Evolutionary conservation across 1,140 invertebrate species (phyloP), one percentile per base, ranked within the genome.

Genomic region (Leptopilina clavipes): DNA sequence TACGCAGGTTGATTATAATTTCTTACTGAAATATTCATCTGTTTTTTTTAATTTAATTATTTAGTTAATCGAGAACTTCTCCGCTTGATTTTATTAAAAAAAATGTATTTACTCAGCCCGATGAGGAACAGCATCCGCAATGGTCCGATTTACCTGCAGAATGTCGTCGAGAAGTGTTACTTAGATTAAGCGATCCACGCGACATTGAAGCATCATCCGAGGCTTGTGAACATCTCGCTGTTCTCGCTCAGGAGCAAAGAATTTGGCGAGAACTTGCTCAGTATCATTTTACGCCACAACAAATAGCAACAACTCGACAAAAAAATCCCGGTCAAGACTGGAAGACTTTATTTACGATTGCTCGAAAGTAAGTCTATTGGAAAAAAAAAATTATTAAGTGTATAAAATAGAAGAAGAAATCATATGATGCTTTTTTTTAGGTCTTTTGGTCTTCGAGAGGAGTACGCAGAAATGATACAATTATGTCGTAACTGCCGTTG

Each of bases 401-500:
- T n/a, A n/a, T n/a, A n/a, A n/a, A n/a, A n/a, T n/a, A n/a, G n/a
- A n/a, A n/a, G n/a, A n/a, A n/a, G n/a, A n/a, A n/a, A n/a, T n/a
- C n/a, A n/a, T n/a, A n/a, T n/a, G n/a, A n/a, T 65, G 81, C 86
- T 88, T 40, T 56, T 81, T 87, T 88, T 9, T 84, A 97, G 97
- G 85, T 93, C 94, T 79, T 98, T 96, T 89, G 97, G 97, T 18
- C 91, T 98, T 18, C 94, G 95, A 77, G 97, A 99, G 91, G 96
- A 98, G 79, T 99, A 97, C 90, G 97, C 98, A 1, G 98, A 99
- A 90, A 97, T 97, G 87, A 92, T 99, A 77, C 96, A 97, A 59
- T 91, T 99, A 54, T 99, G 98, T 89, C 94, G 96, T 77, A 96
- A 98, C 88, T 99, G 98, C 89, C 95, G 97, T 83, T 98, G 97